A percentile compares a stretch with the other conserved stretches of the same genome.
These are phyloP conservation scores for Oppia nitens DNA, from an alignment of 1,140 invertebrate species.

Conservation along the genomic window DNA sequence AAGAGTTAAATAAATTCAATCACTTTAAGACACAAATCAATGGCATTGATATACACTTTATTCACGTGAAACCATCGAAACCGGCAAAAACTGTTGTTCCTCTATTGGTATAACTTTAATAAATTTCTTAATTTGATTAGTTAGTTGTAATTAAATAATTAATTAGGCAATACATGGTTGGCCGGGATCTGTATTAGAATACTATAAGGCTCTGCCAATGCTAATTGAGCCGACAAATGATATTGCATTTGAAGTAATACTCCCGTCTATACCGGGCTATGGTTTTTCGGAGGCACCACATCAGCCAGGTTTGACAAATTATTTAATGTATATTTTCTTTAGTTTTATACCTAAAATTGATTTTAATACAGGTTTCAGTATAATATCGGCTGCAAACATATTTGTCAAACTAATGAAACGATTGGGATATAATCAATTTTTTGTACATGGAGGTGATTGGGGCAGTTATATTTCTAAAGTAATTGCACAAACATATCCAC, in stretches of 20 bases:
- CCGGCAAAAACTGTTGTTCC: slow-evolving; percentile 7
- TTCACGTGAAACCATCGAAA: slow-evolving; percentile 31
- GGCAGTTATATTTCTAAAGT: slow-evolving; percentile 25
- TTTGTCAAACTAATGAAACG: slow-evolving; percentile 65
- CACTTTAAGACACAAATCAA: slow-evolving; percentile 33
- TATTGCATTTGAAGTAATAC: slow-evolving; percentile 58
- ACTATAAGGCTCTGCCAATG: slow-evolving; percentile 56
- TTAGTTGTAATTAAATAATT: no score
- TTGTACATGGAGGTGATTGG: slow-evolving; percentile 66
- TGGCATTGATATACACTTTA: slow-evolving; percentile 51
- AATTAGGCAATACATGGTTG: slow-evolving; percentile 59
- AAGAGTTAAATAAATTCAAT: slow-evolving; percentile 34
- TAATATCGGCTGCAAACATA: slow-evolving; percentile 45
- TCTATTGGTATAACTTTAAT: no score
- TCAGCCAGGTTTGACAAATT: slow-evolving; percentile 19
- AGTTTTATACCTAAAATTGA: neutral
- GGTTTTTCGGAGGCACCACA: slow-evolving; percentile 57
- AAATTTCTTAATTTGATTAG: no score
- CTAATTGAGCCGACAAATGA: slow-evolving; percentile 37
- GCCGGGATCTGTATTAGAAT: slow-evolving; percentile 73
- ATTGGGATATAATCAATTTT: slow-evolving; percentile 53
- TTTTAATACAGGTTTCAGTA: slow-evolving; percentile 26
- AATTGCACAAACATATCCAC: slow-evolving; percentile 14
- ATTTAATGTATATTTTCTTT: neutral
- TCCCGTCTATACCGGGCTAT: slow-evolving; percentile 64